phyloP scores from a whole-genome alignment of 2,113 vertebrate species.

The Fukomys damarensis region DNA sequence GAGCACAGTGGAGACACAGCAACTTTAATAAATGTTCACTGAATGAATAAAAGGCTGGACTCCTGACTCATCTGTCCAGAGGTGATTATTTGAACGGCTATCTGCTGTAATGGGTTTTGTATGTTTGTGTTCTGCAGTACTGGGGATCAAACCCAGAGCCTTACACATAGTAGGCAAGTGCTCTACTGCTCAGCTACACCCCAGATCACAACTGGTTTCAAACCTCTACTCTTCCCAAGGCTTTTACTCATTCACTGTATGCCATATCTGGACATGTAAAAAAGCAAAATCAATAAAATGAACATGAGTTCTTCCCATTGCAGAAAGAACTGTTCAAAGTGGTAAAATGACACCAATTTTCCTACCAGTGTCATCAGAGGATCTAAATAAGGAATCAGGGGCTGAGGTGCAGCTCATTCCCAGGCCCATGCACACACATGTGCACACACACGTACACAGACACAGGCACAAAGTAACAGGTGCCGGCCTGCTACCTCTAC shows the following conservation, averaged over 20 bases:
- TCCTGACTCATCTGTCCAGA: constrained; percentile 19
- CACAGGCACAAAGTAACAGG: not conserved
- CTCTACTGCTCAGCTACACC: not conserved
- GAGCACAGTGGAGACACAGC: not conserved
- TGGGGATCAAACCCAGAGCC: not conserved
- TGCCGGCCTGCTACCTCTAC: not conserved
- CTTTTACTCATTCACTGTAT: constrained; percentile 14
- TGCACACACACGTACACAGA: not conserved
- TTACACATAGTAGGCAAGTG: not conserved
- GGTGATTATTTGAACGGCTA: constrained; percentile 13
- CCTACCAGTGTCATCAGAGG: not conserved
- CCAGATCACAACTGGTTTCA: not conserved
- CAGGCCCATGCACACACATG: not conserved
- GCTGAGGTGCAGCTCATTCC: not conserved
- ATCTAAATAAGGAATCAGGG: not conserved
- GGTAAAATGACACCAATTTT: not conserved
- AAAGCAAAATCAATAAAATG: constrained; percentile 27
- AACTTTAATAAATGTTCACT: not conserved
- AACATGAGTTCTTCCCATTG: not conserved
- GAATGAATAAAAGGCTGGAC: constrained; percentile 40
- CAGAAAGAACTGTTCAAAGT: not conserved
- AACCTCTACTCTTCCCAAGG: not conserved
- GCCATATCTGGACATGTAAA: not conserved
- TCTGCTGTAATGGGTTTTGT: not conserved
- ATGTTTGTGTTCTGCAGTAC: not conserved